These are phyloP conservation scores for Timema cristinae DNA, from an alignment of 2,888 invertebrate genomes.

Conservation along the genomic window DNA sequence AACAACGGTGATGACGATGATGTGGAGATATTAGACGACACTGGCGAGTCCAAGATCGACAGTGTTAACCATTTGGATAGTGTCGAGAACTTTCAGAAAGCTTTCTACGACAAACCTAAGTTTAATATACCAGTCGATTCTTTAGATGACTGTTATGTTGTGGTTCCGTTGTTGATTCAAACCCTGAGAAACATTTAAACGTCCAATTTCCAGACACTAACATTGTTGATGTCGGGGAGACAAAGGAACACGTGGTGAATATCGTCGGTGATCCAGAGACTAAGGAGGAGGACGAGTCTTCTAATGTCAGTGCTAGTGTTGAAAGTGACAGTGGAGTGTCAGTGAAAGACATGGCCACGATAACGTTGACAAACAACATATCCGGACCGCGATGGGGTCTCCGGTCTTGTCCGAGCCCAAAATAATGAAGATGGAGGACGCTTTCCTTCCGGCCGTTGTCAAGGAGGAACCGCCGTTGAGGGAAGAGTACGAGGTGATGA, in stretches of 20 bases:
- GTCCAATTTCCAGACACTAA: conserved; percentile 20
- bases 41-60: conserved; percentile 43
- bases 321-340: conserved; percentile 5
- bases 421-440: conserved; percentile 51
- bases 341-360: conserved; percentile 17
- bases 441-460: conserved; percentile 53
- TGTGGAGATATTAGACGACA: conserved; percentile 31
- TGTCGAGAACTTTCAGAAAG: conserved; percentile 51
- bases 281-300: neutral
- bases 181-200: conserved; percentile 28
- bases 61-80: conserved; percentile 51
- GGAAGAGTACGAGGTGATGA: conserved; percentile 32
- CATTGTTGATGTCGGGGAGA: conserved; percentile 3
- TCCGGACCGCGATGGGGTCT: neutral
- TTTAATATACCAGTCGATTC: conserved; percentile 48
- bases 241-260: neutral
- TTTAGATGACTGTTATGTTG: neutral
- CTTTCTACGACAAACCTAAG: conserved; percentile 55
- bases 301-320: neutral
- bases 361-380: neutral
- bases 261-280: neutral
- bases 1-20: conserved; percentile 34
- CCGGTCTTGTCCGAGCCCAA: conserved; percentile 1
- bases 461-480: conserved; percentile 49
- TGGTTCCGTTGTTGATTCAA: conserved; percentile 12